Evolutionary conservation across 2,113 vertebrate species (phyloP), one percentile per base, ranked within the genome.

Genomic region (Coptodon bakossiorum): DNA sequence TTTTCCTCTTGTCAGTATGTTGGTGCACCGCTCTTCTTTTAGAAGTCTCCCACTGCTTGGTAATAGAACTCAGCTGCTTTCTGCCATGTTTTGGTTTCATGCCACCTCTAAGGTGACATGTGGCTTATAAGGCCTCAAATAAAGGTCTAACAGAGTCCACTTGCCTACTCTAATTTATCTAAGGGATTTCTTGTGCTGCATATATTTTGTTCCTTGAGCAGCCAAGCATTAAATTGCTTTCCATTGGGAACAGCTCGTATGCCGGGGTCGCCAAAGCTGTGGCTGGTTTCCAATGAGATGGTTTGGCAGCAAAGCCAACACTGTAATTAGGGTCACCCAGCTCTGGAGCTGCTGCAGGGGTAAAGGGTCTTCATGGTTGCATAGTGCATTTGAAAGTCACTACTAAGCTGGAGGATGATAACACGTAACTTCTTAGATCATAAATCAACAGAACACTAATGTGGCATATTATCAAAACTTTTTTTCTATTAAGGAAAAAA

Each of bases 211-310:
- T 96, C 94, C 94, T 48, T 93, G 95, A 91, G 96, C 95, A 92
- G 86, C 86, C 93, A 92, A 96, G 96, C 96, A 93, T 97, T 98
- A 97, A 98, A 98, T 98, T 97, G 95, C 94, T 97, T 98, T 98
- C 96, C 95, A 93, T 88, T 90, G 96, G 96, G 96, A 97, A 86
- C 93, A 94, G 96, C 95, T 97, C 85, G 91, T 91, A 93, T 92
- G 95, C 94, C 88, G 91, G 95, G 96, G 92, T 97, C 88, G 2
- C 94, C 93, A 95, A 90, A 95, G 93, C 91, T 86, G 89, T 91
- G 92, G 90, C 90, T 71, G 90, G 87, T 90, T 96, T 91, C 93
- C 94, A 84, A 87, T 89, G 94, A 94, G 93, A 95, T 76, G 90
- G 89, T 93, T 94, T 95, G 90, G 88, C 93, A 94, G 81, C 83